A percentile compares a stretch with the other conserved stretches of the same genome.
Conservation (phyloP, 2,113 vertebrate species). For the Apaloderma vittatum region DNA sequence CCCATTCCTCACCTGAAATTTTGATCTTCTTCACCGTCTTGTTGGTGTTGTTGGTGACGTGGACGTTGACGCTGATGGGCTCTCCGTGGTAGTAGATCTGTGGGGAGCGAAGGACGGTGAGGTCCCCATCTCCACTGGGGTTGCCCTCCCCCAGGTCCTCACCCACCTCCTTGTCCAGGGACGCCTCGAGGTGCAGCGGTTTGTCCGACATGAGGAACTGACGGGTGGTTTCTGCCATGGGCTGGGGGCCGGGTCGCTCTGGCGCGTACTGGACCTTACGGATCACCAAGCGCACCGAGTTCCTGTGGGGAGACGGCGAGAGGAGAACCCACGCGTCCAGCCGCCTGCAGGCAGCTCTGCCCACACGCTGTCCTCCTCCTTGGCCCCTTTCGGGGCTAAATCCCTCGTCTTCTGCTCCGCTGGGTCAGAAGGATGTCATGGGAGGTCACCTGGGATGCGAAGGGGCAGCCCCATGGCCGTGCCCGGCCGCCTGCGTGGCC, state of each 20-base stretch:
- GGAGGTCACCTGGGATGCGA: no score
- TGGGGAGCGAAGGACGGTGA: neutral
- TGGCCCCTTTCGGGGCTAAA: neutral
- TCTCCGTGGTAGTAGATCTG: conserved; percentile 98
- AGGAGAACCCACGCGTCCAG: neutral
- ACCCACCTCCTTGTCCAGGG: conserved; percentile 90
- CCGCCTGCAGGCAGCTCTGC: neutral
- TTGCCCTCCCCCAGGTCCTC: no score
- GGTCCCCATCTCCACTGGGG: accelerated
- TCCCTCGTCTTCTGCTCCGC: neutral
- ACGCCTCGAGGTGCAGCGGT: conserved; percentile 92
- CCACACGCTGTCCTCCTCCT: accelerated
- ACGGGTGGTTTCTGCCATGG: conserved; percentile 92
- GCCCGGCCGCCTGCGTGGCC: neutral
- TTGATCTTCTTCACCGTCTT: conserved; percentile 98
- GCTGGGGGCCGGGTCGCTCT: conserved; percentile 90
- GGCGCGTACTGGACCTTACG: conserved; percentile 95
- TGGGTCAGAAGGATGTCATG: neutral
- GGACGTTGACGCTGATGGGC: conserved; percentile 95
- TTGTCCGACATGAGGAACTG: conserved; percentile 98
- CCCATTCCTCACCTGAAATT: conserved; percentile 85
- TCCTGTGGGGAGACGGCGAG: conserved; percentile 69
- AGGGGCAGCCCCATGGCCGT: no score
- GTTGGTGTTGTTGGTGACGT: conserved; percentile 98
- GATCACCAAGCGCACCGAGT: conserved; percentile 94